Evolutionary conservation across 2,888 invertebrate genomes (phyloP).

Genomic region (Trachelus stipa): DNA sequence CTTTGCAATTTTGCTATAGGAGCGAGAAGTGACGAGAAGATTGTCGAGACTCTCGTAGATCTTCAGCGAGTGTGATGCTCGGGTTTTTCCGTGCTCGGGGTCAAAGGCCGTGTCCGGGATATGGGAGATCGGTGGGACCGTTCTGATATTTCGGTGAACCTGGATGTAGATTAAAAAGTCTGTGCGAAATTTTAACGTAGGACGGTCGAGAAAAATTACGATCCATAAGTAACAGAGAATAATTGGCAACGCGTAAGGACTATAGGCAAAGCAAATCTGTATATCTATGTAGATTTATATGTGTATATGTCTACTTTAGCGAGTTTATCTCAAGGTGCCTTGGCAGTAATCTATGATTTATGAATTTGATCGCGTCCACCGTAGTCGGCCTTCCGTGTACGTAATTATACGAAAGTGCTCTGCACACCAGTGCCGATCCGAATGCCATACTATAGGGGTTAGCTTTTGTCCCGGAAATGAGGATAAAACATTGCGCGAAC

Average conservation of each 20-base stretch:
- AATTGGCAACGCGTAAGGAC: not conserved
- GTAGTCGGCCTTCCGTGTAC: not conserved
- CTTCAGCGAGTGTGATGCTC: slow-evolving; percentile 22
- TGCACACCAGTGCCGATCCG: not conserved
- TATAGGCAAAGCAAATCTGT: not conserved
- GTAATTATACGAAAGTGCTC: not conserved
- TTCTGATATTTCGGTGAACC: slow-evolving; percentile 16
- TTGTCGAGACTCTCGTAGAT: slow-evolving; percentile 7
- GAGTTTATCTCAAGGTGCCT: not conserved
- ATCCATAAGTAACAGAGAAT: not conserved
- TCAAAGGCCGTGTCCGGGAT: slow-evolving; percentile 25
- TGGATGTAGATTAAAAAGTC: not conserved
- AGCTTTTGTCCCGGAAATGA: slow-evolving; percentile 9
- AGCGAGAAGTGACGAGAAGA: slow-evolving; percentile 17
- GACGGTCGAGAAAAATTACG: not conserved
- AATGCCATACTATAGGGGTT: not conserved
- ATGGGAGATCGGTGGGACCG: slow-evolving; percentile 19
- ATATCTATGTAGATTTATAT: not conserved
- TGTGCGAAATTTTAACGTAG: not conserved
- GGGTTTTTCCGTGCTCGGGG: slow-evolving; percentile 21
- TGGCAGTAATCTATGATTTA: not conserved
- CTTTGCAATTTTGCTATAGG: slow-evolving; percentile 14
- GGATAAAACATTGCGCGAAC: not conserved
- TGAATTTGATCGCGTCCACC: not conserved
- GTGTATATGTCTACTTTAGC: not conserved